phyloP scores from a whole-genome alignment of 2,797 vertebrate genomes.

The Siniperca obscura region DNA sequence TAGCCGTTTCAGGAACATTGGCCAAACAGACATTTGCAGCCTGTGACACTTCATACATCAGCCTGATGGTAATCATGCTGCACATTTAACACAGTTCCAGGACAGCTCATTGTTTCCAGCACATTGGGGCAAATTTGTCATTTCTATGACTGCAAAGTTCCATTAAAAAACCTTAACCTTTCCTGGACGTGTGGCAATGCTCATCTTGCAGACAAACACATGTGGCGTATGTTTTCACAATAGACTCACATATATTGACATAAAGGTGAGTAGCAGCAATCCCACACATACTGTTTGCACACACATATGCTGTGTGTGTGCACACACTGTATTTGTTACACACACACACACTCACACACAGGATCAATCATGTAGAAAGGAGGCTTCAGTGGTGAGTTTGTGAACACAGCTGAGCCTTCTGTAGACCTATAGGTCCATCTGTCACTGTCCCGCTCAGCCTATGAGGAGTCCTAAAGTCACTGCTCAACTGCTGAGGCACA shows the following conservation, averaged over 20 bases:
- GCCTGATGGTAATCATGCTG: background rate
- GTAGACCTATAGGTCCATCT: slow-evolving; percentile 45
- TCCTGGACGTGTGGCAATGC: background rate
- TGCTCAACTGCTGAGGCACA: background rate
- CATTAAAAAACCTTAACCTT: background rate
- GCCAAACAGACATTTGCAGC: background rate
- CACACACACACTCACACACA: background rate
- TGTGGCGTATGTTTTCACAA: background rate
- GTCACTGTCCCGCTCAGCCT: slow-evolving; percentile 34
- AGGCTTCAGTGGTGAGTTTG: slow-evolving; percentile 10
- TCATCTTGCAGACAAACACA: no score
- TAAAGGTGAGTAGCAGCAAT: background rate
- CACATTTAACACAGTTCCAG: background rate
- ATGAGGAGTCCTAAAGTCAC: slow-evolving; percentile 20
- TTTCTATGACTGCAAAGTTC: background rate
- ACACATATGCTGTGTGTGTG: background rate
- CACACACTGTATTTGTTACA: background rate
- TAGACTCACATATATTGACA: background rate
- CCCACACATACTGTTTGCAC: background rate
- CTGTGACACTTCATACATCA: background rate
- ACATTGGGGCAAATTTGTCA: background rate
- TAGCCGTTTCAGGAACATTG: background rate
- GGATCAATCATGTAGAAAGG: slow-evolving; percentile 27
- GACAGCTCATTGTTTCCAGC: background rate
- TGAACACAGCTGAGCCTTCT: slow-evolving; percentile 32